These are phyloP conservation scores for Rutilus rutilus DNA, from an alignment of 2,113 vertebrate species.

Conservation along the genomic window DNA sequence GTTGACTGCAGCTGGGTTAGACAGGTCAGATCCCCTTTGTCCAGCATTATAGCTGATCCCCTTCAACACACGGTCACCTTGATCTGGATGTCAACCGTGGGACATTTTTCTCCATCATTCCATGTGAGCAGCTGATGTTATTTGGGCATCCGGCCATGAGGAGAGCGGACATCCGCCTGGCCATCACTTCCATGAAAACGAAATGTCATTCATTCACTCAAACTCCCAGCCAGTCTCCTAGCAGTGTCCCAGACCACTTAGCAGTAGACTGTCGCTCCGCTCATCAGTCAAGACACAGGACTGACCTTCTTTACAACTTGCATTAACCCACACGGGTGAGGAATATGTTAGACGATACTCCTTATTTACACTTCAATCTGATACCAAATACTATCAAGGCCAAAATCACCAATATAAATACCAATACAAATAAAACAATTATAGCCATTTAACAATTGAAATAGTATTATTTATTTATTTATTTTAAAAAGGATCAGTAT, in stretches of 20 bases:
- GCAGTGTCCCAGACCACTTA: constrained; percentile 1
- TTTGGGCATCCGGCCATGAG: constrained; percentile 19
- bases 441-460: neutral
- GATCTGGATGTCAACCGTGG: neutral
- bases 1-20: neutral
- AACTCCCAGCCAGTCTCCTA: neutral
- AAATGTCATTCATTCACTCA: constrained; percentile 52
- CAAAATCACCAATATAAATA: neutral
- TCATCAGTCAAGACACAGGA: constrained; percentile 6
- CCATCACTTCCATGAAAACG: constrained; percentile 49
- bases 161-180: neutral
- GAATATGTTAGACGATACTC: neutral
- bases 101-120: constrained; percentile 21
- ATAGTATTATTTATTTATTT: no score
- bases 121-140: constrained; percentile 12
- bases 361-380: neutral
- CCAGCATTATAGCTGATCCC: constrained; percentile 25
- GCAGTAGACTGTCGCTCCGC: neutral
- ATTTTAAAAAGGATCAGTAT: no score
- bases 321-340: constrained; percentile 36
- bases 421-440: neutral
- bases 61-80: constrained; percentile 27
- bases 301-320: constrained; percentile 30
- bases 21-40: constrained; percentile 20
- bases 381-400: neutral